Base-by-base conservation (phyloP, 2,888 invertebrate species). In the Oscheius sp. region DNA sequence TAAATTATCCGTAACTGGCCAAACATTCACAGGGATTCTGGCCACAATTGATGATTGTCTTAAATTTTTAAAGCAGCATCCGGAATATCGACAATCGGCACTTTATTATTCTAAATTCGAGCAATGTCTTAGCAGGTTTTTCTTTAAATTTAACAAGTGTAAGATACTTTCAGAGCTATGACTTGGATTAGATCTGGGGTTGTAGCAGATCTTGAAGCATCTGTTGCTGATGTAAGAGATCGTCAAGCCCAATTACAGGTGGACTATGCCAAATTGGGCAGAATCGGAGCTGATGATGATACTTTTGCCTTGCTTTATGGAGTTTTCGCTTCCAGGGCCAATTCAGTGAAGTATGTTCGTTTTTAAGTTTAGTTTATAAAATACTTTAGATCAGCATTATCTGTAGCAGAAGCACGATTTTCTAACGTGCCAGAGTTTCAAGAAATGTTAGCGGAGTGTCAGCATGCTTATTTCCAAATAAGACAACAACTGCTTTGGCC, bases 11-110 rank as follows among this genome's bases (percentile, higher is more conserved):
- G 82, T 87, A 18, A 85, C 84, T 27, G 87, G 87, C 0, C 85
- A 83, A 25, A 76, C 85, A 46, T 87, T 87, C 70, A 82, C 87
- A n/a, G 84, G 85, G 21, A 84, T 87, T 58, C 74, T 87, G 6
- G 83, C 85, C n/a, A 81, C 84, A 1, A 85, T 87, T 49, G 83
- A 87, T 73, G 87, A 87, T 35, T 86, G 87, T 53, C 77, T 87
- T 43, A 76, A 68, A 3, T 86, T 81, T 69, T 70, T 87, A 45
- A 77, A 78, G 43, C 77, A 79, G 7, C 84, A 87, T 80, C 84
- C 84, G 0, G 86, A 87, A 49, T 85, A 87, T 66, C 81, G 80
- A 27, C 87, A 87, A 66, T 77, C 85, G 2, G 79, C 76, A 16
- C 12, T 70, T 1, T 87, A 85, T 64, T 77, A 85, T 21, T 75